phyloP scores from a whole-genome alignment of 2,888 invertebrate species.

The Lochmaea crataegi region DNA sequence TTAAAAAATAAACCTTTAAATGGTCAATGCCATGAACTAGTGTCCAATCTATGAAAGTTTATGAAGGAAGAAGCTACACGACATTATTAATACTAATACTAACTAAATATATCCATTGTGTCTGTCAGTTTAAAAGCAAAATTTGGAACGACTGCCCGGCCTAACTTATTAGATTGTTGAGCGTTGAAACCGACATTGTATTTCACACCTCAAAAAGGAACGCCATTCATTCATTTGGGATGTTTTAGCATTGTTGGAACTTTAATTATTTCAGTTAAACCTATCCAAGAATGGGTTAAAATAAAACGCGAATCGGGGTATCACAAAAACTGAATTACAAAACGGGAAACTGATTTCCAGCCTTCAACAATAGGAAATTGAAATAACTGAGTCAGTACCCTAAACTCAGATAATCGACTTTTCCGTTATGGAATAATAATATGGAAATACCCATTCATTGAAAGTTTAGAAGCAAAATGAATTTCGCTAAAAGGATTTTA shows the following conservation, averaged over 20 bases:
- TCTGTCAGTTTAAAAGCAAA: neutral
- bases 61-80: no score
- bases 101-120: neutral
- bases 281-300: slow-evolving; percentile 15
- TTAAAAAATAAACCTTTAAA: no score
- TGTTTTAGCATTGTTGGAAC: slow-evolving; percentile 26
- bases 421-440: neutral
- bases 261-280: slow-evolving; percentile 19
- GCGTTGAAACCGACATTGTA: slow-evolving; percentile 29
- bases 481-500: neutral
- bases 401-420: neutral
- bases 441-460: neutral
- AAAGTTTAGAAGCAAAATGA: neutral
- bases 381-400: neutral
- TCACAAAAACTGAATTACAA: slow-evolving; percentile 27
- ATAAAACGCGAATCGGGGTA: slow-evolving; percentile 23
- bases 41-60: no score
- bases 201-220: slow-evolving; percentile 30
- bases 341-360: slow-evolving; percentile 7
- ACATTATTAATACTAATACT: no score
- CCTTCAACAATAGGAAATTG: neutral
- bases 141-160: neutral
- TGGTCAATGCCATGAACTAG: no score
- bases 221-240: slow-evolving; percentile 24
- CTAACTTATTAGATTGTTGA: slow-evolving; percentile 11